Percentiles rank a stretch among this genome's conserved stretches.
Evolutionary conservation across 2,113 vertebrate genomes (phyloP).

Genomic region (Bubo bubo): DNA sequence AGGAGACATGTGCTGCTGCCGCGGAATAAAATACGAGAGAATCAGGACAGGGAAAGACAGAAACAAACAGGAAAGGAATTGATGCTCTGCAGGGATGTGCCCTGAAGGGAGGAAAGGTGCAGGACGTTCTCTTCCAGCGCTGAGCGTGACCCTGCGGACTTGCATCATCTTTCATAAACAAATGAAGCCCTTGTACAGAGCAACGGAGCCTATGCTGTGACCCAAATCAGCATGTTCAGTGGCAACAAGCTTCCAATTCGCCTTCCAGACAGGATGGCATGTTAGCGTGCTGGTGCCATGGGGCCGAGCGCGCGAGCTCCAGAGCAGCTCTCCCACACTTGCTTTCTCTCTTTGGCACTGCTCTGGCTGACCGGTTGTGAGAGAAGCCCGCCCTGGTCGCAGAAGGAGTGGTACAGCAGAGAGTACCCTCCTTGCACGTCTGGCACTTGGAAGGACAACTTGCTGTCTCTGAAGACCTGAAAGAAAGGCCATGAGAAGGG

Average conservation of each 20-base stretch:
- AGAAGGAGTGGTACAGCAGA: no score
- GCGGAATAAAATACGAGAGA: not conserved
- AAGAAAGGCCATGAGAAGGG: not conserved
- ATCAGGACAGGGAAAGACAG: not conserved
- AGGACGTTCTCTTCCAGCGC: not conserved
- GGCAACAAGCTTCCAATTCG: not conserved
- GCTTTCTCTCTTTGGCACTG: not conserved
- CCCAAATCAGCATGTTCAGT: not conserved
- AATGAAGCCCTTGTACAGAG: not conserved
- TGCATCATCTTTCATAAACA: not conserved
- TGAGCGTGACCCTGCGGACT: accelerated
- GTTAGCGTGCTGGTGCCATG: no score
- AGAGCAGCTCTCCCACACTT: not conserved
- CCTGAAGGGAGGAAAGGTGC: not conserved
- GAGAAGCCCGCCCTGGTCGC: not conserved
- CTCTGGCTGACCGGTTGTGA: not conserved
- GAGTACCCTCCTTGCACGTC: not conserved
- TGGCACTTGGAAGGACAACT: not conserved
- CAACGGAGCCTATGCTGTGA: not conserved
- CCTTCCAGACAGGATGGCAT: not conserved
- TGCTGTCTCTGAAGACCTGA: not conserved
- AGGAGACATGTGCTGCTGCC: not conserved
- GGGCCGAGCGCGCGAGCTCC: not conserved
- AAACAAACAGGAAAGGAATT: not conserved
- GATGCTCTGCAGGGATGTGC: not conserved